A percentile compares a stretch with the other conserved stretches of the same genome.
These are phyloP conservation scores for Proales similis DNA, from an alignment of 1,140 invertebrate genomes.

Conservation along the genomic window DNA sequence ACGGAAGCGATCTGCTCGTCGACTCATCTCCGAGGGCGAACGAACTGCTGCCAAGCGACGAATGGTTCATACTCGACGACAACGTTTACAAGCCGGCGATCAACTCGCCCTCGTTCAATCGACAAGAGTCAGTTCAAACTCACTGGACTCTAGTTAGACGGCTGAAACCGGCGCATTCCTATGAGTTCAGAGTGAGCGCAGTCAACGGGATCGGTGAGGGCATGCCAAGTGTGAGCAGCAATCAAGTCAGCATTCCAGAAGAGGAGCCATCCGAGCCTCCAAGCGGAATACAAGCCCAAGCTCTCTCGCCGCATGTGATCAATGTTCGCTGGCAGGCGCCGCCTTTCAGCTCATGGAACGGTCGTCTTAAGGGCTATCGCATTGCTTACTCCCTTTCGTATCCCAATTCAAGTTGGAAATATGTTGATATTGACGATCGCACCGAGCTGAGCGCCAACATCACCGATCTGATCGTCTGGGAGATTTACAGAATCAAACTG, in stretches of 20 bases:
- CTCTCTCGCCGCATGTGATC: slow-evolving; percentile 2
- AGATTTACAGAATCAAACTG: slow-evolving; percentile 92
- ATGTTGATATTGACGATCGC: slow-evolving; percentile 50
- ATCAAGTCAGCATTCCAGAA: slow-evolving; percentile 39
- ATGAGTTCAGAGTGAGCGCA: slow-evolving; percentile 89
- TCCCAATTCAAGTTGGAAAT: slow-evolving; percentile 48
- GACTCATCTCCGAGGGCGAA: not conserved
- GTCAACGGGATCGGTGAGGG: slow-evolving; percentile 85
- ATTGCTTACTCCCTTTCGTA: slow-evolving; percentile 54
- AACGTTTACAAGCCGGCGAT: slow-evolving; percentile 1
- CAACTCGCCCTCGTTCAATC: slow-evolving; percentile 60
- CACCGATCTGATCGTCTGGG: slow-evolving; percentile 89
- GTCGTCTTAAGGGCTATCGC: slow-evolving; percentile 82
- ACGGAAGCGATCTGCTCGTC: too few relatives aligned
- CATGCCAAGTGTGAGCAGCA: slow-evolving; percentile 72
- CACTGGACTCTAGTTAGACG: slow-evolving; percentile 69
- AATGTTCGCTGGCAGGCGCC: slow-evolving; percentile 52
- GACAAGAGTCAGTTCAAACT: slow-evolving; percentile 71
- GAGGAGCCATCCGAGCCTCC: slow-evolving; percentile 17
- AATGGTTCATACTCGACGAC: slow-evolving; percentile 35
- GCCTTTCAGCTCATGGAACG: slow-evolving; percentile 73
- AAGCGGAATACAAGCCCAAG: slow-evolving; percentile 29
- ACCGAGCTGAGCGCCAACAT: slow-evolving; percentile 68
- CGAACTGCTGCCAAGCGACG: not conserved
- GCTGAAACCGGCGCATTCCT: slow-evolving; percentile 83